Evolutionary conservation across 2,888 invertebrate genomes (phyloP).

Genomic region (Aspidapion aeneum): DNA sequence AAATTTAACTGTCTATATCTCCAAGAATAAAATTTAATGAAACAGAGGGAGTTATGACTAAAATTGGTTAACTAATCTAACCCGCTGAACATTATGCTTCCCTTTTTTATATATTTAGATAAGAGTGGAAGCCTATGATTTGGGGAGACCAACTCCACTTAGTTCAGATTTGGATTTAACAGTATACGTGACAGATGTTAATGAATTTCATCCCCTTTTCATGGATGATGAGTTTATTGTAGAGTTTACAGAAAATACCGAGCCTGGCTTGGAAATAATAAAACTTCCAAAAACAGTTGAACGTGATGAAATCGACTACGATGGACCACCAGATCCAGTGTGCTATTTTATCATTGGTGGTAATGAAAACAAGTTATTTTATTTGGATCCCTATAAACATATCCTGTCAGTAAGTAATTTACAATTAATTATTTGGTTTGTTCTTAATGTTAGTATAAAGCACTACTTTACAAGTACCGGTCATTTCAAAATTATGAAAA

Average conservation of each 20-base stretch:
- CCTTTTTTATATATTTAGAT: too few relatives aligned
- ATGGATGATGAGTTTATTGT: constrained; percentile 65
- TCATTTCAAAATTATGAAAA: too few relatives aligned
- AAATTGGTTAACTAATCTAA: too few relatives aligned
- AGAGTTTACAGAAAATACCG: constrained; percentile 68
- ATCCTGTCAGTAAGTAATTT: constrained; percentile 56
- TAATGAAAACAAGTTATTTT: constrained; percentile 69
- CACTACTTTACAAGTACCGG: too few relatives aligned
- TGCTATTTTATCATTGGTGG: constrained; percentile 91
- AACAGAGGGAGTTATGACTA: too few relatives aligned
- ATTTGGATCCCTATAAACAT: constrained; percentile 69
- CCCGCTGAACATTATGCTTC: too few relatives aligned
- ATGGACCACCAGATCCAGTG: constrained; percentile 72
- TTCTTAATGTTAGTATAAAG: background rate
- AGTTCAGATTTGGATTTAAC: constrained; percentile 85
- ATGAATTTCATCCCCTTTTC: constrained; percentile 87
- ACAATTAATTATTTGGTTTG: background rate
- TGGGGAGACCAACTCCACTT: constrained; percentile 81
- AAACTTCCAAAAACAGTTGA: constrained; percentile 80
- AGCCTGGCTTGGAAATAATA: constrained; percentile 62
- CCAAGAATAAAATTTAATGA: too few relatives aligned
- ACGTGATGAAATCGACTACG: constrained; percentile 80
- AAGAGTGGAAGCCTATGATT: constrained; percentile 85
- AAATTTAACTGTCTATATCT: background rate
- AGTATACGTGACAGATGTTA: constrained; percentile 83